Percentiles rank a stretch among this genome's conserved stretches.
Evolutionary conservation across 2,888 invertebrate genomes (phyloP).

Genomic region (Exephanes ischioxanthus): DNA sequence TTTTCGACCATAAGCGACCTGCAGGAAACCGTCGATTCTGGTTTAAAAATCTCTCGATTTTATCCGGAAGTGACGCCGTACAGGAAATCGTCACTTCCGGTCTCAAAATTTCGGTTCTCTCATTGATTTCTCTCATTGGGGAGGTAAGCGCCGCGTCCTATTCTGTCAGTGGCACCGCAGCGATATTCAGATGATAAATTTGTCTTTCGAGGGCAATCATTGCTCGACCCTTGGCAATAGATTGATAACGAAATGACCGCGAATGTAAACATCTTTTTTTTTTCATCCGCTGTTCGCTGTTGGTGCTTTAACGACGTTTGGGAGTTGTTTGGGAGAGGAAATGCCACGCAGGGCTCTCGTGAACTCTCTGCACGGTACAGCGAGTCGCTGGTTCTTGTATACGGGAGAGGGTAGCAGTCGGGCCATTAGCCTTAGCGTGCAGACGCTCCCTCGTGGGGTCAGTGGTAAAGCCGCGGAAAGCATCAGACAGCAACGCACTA

Average conservation of each 20-base stretch:
- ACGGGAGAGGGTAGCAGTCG: background rate
- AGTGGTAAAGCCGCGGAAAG: conserved; percentile 1
- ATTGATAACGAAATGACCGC: background rate
- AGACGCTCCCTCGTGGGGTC: conserved; percentile 3
- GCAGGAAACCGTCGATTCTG: too few relatives aligned
- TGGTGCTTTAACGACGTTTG: background rate
- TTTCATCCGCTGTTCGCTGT: background rate
- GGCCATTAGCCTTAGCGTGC: conserved; percentile 1
- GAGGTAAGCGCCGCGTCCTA: too few relatives aligned
- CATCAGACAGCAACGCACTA: background rate
- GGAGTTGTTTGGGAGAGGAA: background rate
- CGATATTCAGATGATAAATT: too few relatives aligned
- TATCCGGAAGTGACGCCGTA: too few relatives aligned
- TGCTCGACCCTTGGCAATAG: background rate
- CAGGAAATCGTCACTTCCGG: too few relatives aligned
- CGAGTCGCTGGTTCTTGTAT: background rate
- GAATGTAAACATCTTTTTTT: background rate
- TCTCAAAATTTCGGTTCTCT: too few relatives aligned
- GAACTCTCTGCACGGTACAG: background rate
- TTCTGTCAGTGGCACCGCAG: too few relatives aligned
- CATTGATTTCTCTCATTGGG: too few relatives aligned
- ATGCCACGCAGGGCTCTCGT: background rate
- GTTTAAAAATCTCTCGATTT: too few relatives aligned
- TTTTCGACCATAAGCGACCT: too few relatives aligned
- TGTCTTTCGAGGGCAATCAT: too few relatives aligned